Base-by-base conservation (phyloP, 1,140 invertebrate species). In the Ruditapes philippinarum region DNA sequence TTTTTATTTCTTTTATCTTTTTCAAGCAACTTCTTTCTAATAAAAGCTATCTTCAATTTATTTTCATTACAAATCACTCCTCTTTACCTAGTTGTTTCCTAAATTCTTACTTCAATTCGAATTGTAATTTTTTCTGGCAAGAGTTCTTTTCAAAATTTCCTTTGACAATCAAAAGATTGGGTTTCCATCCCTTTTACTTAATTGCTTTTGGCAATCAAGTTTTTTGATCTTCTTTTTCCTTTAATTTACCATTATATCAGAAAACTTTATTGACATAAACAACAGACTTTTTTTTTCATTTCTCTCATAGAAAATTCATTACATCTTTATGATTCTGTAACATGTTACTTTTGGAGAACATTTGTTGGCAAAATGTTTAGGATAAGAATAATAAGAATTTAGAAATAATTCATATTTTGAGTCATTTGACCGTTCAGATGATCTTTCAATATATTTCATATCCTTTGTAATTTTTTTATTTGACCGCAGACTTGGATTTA, bases 131-230 rank as follows among this genome's bases (percentile, higher is more conserved):
- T 80, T 49, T 54, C 76, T 45, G 19, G 76, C 42, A 54, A 49
- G 45, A 28, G 76, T 80, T 57, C 42, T 80, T 80, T 80, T 80
- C 45, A 76, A n/a, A n/a, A 76, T n/a, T 42, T 33, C 33, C n/a
- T 76, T 40, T 76, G 40, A 76, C 42, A 76, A 76, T 14, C 31
- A 76, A 42, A n/a, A n/a, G n/a, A n/a, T 12, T 42, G 45, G 28
- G 9, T 5, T n/a, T 76, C 45, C n/a, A n/a, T n/a, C n/a, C n/a
- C n/a, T n/a, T n/a, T n/a, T n/a, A n/a, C n/a, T n/a, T n/a, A n/a
- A n/a, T n/a, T n/a, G n/a, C n/a, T n/a, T n/a, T n/a, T n/a, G n/a
- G n/a, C n/a, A n/a, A n/a, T n/a, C n/a, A n/a, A n/a, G n/a, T n/a
- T n/a, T n/a, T n/a, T n/a, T n/a, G n/a, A 42, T 33, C 73, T 76